Evolutionary conservation across 2,888 invertebrate species (phyloP), one percentile per base, ranked within the genome.

Genomic region (Cephus runcator): DNA sequence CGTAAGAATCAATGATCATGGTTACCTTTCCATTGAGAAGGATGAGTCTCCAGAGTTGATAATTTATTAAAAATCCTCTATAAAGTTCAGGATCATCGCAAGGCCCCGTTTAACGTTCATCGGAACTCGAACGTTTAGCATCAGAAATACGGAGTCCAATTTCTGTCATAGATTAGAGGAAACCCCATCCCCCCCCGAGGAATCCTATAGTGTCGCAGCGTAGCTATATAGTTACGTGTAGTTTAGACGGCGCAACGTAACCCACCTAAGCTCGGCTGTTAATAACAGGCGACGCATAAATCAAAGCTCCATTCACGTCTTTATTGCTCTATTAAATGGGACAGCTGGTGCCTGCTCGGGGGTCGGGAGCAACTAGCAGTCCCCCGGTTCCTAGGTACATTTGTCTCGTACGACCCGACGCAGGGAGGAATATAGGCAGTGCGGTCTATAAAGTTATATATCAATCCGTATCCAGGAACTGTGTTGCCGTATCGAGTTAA

Each of bases 241-340:
- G 56, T 56, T 56, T 56, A 23, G 56, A 23, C 9, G 56, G 23
- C 23, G 9, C 56, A 23, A 56, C 56, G 56, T 84, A 34, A 83
- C 83, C 83, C 85, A 81, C 79, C 82, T 84, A 84, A 87, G 87
- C 85, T 81, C 82, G 82, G 83, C 83, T 88, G 88, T 90, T 90
- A 88, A 90, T 90, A 90, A 90, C 89, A 87, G 88, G 85, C 87
- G 87, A 76, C 85, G 84, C 88, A 90, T 91, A 90, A 91, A 91
- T 91, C 90, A 91, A 87, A 87, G 89, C 86, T 85, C 88, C 87
- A 89, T 89, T 91, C 90, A 87, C 85, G 88, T 90, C 90, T 91
- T 91, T 90, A 91, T 91, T 91, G 90, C 90, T 90, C 90, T 88
- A 90, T 90, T 90, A 90, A 91, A 91, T 85, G 87, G 88, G 90